Evolutionary conservation across 1,140 invertebrate genomes (phyloP), one percentile per base, ranked within the genome.

Genomic region (Helicoverpa armigera): DNA sequence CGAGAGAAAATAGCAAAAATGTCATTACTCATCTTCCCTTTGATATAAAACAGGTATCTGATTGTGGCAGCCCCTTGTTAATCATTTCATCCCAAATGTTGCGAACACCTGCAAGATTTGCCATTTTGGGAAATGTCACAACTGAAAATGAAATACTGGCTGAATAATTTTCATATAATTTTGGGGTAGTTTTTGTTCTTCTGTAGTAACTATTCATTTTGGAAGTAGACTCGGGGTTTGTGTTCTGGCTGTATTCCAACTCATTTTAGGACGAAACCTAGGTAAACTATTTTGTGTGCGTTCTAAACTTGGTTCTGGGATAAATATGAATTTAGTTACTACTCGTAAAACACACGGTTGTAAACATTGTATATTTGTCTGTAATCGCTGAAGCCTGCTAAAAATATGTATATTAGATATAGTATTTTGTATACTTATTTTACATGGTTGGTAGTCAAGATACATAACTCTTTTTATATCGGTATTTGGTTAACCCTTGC

Each of bases 1-100:
- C 73, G 61, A 12, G 58, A 56, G 73, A 63, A n/a, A 76, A 76
- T 76, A 76, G 73, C 31, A 76, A 76, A 73, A 76, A 63, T 5
- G 9, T 11, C 73, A 76, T 76, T 31, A 76, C 58, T 76, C 73
- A 76, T 63, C 16, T 63, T 63, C 48, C 29, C 48, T 53, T 23
- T 23, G 73, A 43, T 51, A 63, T 51, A 76, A 51, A 50, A 63
- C 56, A 51, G 58, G 18, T 76, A 63, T 63, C 73, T 63, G 73
- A 74, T 58, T 48, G 56, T 60, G 72, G 72, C 72, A 61, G 13
- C 43, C 10, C 56, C 72, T 74, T 74, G 54, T 74, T 74, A 74
- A 74, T 76, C 73, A 76, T 76, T 63, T 51, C 29, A 53, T 72
- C 53, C 43, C 50, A 1, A 35, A 67, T 13, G 16, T 72, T 54